Evolutionary conservation across 2,113 vertebrate genomes (phyloP).

Genomic region (Mormoops blainvillei): DNA sequence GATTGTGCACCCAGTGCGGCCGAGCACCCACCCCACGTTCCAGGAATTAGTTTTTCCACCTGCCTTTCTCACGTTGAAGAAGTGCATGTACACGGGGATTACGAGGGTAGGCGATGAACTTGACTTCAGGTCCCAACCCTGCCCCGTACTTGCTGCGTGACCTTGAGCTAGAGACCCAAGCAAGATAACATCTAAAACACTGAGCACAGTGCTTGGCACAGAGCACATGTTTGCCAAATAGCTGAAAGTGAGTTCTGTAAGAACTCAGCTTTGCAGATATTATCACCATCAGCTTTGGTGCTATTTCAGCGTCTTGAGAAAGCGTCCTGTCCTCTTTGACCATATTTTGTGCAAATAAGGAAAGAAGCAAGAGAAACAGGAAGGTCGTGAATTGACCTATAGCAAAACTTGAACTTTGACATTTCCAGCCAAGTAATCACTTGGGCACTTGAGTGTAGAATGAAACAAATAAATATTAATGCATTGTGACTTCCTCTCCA

Average conservation of each 20-base stretch:
- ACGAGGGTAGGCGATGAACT: background rate
- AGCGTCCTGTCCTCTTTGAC: background rate
- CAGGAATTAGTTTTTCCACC: background rate
- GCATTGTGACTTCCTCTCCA: background rate
- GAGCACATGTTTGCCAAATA: background rate
- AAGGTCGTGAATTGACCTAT: background rate
- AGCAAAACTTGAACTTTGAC: background rate
- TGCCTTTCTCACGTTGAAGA: background rate
- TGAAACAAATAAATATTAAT: background rate
- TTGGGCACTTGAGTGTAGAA: background rate
- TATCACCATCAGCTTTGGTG: too few species aligned
- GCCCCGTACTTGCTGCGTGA: background rate
- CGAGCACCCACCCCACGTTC: background rate
- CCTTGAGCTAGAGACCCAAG: background rate
- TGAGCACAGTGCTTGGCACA: background rate
- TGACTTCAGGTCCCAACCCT: background rate
- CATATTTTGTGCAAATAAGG: background rate
- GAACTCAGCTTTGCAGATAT: background rate
- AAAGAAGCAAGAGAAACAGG: background rate
- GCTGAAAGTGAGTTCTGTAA: background rate
- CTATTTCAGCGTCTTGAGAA: background rate
- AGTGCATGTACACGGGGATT: fast-evolving
- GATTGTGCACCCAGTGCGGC: background rate
- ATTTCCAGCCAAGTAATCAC: background rate
- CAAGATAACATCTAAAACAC: background rate